Evolutionary conservation across 2,113 vertebrate species (phyloP).

Genomic region (Cepphus grylle): DNA sequence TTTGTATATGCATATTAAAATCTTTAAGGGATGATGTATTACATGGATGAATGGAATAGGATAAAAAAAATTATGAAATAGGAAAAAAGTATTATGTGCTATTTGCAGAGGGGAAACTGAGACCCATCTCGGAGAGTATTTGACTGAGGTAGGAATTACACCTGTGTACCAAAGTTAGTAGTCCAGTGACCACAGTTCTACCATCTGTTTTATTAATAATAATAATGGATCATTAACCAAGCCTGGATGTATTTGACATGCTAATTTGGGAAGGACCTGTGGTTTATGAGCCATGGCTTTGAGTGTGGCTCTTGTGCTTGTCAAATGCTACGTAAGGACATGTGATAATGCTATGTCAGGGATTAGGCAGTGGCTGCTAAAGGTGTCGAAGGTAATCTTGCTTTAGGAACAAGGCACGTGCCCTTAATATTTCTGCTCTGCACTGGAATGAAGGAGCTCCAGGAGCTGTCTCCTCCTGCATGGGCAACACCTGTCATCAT

Average conservation of each 20-base stretch:
- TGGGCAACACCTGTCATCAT: background rate
- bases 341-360: background rate
- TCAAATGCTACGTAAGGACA: background rate
- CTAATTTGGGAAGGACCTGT: background rate
- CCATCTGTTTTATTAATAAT: background rate
- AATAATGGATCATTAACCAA: background rate
- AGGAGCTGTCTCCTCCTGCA: background rate
- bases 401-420: background rate
- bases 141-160: background rate
- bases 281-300: background rate
- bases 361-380: background rate
- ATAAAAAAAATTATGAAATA: background rate
- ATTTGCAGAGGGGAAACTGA: background rate
- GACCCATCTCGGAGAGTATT: background rate
- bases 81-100: background rate
- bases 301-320: background rate
- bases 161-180: background rate
- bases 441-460: accelerated
- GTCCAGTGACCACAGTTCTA: background rate
- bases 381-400: background rate
- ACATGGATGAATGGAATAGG: background rate
- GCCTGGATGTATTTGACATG: background rate
- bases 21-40: background rate
- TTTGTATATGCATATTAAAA: background rate
- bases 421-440: background rate